phyloP scores from a whole-genome alignment of 1,140 invertebrate species.

The Euura lappo region DNA sequence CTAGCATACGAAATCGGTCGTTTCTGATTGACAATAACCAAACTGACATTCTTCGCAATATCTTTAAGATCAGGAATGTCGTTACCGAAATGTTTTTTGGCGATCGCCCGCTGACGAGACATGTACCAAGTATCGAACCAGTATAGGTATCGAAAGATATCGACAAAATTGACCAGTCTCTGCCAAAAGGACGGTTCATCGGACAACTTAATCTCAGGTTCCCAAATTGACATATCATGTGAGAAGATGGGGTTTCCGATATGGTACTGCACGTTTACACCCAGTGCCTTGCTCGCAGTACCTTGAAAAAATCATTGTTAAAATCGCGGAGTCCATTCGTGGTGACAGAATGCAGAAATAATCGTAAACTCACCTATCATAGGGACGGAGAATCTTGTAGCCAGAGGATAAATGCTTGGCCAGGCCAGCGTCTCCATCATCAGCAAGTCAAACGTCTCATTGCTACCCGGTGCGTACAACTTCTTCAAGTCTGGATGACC shows the following conservation, averaged over 20 bases:
- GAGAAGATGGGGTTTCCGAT: not conserved
- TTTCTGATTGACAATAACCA: not conserved
- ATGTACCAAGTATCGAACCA: not conserved
- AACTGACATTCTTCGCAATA: not conserved
- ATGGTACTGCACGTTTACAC: not conserved
- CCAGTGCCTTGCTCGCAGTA: not conserved
- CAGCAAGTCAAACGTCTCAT: conserved; percentile 11
- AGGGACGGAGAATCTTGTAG: not conserved
- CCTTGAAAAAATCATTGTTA: not conserved
- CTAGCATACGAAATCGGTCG: conserved; percentile 16
- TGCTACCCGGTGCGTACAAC: not conserved
- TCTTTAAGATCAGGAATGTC: not conserved
- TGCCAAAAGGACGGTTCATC: not conserved
- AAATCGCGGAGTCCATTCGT: not conserved
- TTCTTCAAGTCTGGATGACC: not conserved
- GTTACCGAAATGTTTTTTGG: not conserved
- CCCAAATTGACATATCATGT: not conserved
- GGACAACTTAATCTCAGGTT: not conserved
- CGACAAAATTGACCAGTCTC: not conserved
- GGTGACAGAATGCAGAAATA: not conserved
- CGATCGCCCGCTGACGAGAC: not conserved
- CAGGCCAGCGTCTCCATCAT: not conserved
- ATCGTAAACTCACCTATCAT: not conserved
- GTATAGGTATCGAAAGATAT: not conserved
- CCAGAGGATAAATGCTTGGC: not conserved